phyloP scores from a whole-genome alignment of 2,888 invertebrate species.

The Hydriomena furcata region DNA sequence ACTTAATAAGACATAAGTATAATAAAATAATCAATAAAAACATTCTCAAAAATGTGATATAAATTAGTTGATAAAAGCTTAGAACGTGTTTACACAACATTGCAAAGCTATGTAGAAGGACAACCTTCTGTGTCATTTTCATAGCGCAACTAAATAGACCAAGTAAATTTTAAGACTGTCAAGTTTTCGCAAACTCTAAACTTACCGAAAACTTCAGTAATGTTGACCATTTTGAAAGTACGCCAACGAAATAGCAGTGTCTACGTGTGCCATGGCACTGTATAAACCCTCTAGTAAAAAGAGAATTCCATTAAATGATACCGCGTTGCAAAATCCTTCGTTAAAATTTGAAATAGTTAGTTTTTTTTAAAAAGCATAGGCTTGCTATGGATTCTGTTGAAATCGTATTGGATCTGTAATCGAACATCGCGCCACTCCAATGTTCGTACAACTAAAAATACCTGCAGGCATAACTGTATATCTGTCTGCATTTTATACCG shows the following conservation, averaged over 20 bases:
- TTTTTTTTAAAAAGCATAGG: slow-evolving; percentile 3
- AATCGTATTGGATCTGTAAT: slow-evolving; percentile 11
- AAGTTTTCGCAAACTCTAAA: neutral
- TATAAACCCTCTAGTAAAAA: slow-evolving; percentile 3
- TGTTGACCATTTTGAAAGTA: neutral
- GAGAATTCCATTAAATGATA: slow-evolving; percentile 9
- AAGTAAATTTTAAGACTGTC: too few relatives aligned
- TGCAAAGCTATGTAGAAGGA: too few relatives aligned
- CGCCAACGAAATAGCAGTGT: neutral
- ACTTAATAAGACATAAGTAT: too few relatives aligned
- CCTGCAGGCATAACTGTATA: too few relatives aligned
- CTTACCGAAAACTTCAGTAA: neutral
- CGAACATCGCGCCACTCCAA: slow-evolving; percentile 8
- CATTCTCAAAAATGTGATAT: too few relatives aligned
- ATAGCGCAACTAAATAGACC: too few relatives aligned
- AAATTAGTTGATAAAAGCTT: too few relatives aligned
- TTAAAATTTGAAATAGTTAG: slow-evolving; percentile 1
- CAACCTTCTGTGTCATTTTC: too few relatives aligned
- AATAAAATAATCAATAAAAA: too few relatives aligned
- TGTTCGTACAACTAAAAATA: slow-evolving; percentile 11
- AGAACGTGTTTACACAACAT: too few relatives aligned
- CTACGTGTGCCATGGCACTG: neutral
- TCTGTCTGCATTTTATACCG: too few relatives aligned
- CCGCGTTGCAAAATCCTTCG: slow-evolving; percentile 5
- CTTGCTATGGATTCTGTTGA: neutral